Base-by-base conservation (phyloP, 1,140 invertebrate species). In the Megalonaias nervosa region DNA sequence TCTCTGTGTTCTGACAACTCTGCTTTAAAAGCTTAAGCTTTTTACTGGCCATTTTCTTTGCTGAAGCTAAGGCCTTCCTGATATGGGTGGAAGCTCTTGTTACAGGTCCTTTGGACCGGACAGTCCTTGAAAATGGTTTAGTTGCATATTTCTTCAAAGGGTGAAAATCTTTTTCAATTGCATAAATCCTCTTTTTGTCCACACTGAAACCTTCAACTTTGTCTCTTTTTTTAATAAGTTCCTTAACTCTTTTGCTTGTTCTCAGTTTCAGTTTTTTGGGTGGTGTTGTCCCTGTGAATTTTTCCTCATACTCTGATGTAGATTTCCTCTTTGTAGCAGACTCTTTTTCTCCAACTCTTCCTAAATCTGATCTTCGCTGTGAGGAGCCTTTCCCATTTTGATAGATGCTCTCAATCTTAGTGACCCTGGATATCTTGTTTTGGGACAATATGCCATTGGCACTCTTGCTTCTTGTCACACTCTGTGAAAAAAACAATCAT, bases 1-100 rank as follows among this genome's bases (percentile, higher is more conserved):
- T 48, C 38, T 48, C 38, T 48, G 38, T 59, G 60, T 9, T 62
- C 21, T 19, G 21, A n/a, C 19, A 9, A 62, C 19, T 62, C 60
- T 67, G 67, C 2, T 67, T 75, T 26, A 79, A 57, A 19, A 72
- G n/a, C 16, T 74, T 74, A 64, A 81, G 21, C 61, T 72, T 78
- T 48, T 75, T 78, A n/a, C 60, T 81, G n/a, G 69, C 76, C 21
- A 70, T 73, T 15, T 73, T 59, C 55, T 81, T 81, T 21, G 71
- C 75, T 23, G 66, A 59, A 23, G 71, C 74, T n/a, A 72, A n/a
- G 2, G 56, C 69, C 23, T 68, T 62, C 48, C 77, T 77, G 15
- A 78, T 19, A 57, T 78, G 76, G 12, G 76, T 68, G 19, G 76
- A 61, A 26, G 76, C 76, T 26, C 76, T 72, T 60, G 76, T 78